Conservation (phyloP, 2,797 vertebrate genomes). For the Rhyacichthys aspro region DNA sequence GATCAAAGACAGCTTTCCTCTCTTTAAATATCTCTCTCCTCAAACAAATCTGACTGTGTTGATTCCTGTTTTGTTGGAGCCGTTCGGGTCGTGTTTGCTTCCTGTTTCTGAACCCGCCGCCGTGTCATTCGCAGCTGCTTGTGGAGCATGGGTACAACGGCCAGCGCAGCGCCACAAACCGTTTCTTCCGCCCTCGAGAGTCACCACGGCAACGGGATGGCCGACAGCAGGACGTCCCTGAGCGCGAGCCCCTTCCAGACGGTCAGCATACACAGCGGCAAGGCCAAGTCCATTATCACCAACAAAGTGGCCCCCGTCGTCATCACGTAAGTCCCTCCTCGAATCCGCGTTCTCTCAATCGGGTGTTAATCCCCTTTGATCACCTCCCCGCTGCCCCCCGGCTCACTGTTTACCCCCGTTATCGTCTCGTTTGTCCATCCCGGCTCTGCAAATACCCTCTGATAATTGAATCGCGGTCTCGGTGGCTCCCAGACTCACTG, state of each 20-base stretch:
- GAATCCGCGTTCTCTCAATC: slow-evolving; percentile 68
- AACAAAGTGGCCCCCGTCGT: slow-evolving; percentile 83
- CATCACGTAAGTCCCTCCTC: slow-evolving; percentile 91
- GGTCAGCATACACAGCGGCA: slow-evolving; percentile 89
- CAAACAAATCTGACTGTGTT: neutral
- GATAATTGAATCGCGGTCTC: slow-evolving; percentile 63
- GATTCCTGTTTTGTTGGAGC: neutral
- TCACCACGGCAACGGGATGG: slow-evolving; percentile 82
- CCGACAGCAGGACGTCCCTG: slow-evolving; percentile 86
- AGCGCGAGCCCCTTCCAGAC: slow-evolving; percentile 89
- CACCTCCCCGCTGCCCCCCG: neutral
- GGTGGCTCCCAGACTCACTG: slow-evolving; percentile 9
- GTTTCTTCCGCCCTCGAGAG: slow-evolving; percentile 83
- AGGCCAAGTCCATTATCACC: slow-evolving; percentile 84
- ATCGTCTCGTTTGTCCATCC: slow-evolving; percentile 72
- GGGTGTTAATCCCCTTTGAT: slow-evolving; percentile 74
- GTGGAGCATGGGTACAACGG: slow-evolving; percentile 97
- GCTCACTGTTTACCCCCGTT: slow-evolving; percentile 60
- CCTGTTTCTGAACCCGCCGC: slow-evolving; percentile 51
- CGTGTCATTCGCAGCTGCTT: slow-evolving; percentile 75
- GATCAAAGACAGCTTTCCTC: slow-evolving; percentile 21
- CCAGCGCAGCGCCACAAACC: slow-evolving; percentile 90
- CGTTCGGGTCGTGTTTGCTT: slow-evolving; percentile 33
- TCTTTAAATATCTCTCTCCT: neutral
- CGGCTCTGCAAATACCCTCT: slow-evolving; percentile 52